Evolutionary conservation across 2,797 vertebrate species (phyloP), one percentile per base, ranked within the genome.

Genomic region (Sebastes nivosus): DNA sequence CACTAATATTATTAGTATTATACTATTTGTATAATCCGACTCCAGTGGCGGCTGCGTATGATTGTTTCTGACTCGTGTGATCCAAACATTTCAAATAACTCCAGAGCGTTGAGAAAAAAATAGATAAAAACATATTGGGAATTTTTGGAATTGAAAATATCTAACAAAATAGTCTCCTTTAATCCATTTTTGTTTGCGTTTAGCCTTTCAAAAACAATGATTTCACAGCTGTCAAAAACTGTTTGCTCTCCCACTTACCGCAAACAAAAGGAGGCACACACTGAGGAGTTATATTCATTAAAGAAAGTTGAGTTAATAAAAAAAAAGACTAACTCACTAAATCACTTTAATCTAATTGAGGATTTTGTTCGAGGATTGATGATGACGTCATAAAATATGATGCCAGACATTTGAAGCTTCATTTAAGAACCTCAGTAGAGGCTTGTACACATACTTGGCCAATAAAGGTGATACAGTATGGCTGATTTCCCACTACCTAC

Each of bases 401-500:
- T 3, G 38, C 38, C 52, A 55, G 22, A 24, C 54, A 42, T 24
- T 55, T 24, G 22, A 55, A 55, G n/a, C 11, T 24, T 13, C 22
- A 55, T 55, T 24, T 55, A 1, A 25, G 4, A 25, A 24, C 12
- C 55, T 57, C 24, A 20, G 3, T 20, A 50, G n/a, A n/a, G 5
- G 52, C 52, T n/a, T 54, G 46, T 50, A 50, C 7, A 50, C 16
- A 50, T 20, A 50, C 18, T 50, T 50, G 46, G 18, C 46, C 1
- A 50, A 20, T 50, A 50, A 20, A 50, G 18, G 46, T 50, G 46
- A 50, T 50, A 20, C 46, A 50, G 18, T 71, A 32, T 22, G 25
- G 84, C 76, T 80, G 78, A 90, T 75, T 72, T 54, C 71, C 24
- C 4, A 58, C 27, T 29, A 29, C 27, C 72, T 27, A 69, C 67